A percentile compares a stretch with the other conserved stretches of the same genome.
phyloP scores from a whole-genome alignment of 2,888 invertebrate genomes.

The Lutraria lutraria region DNA sequence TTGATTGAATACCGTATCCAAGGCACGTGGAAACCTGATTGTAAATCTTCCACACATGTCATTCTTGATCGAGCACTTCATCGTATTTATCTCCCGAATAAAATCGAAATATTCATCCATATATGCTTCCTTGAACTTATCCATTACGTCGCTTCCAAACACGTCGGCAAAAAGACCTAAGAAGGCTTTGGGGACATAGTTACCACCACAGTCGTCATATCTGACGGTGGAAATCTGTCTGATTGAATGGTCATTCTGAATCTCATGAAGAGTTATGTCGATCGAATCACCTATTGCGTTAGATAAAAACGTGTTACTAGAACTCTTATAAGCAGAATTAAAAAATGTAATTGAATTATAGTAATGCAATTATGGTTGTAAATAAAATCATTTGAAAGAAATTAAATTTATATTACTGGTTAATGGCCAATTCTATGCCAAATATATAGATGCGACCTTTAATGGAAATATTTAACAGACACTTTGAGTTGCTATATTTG shows the following conservation, averaged over 20 bases:
- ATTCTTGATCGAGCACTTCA: slow-evolving; percentile 47
- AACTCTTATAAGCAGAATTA: neutral
- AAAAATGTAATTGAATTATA: neutral
- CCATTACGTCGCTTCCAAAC: slow-evolving; percentile 48
- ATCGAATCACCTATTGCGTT: slow-evolving; percentile 48
- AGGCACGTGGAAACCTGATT: slow-evolving; percentile 50
- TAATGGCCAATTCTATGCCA: too few species aligned
- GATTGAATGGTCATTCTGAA: slow-evolving; percentile 34
- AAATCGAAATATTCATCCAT: slow-evolving; percentile 54
- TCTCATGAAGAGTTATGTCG: slow-evolving; percentile 61
- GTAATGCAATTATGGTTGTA: too few species aligned
- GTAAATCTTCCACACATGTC: slow-evolving; percentile 46
- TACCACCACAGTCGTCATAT: slow-evolving; percentile 61
- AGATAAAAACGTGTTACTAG: too few species aligned
- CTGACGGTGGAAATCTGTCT: slow-evolving; percentile 55
- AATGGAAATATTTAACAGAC: too few species aligned
- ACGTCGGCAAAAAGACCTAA: slow-evolving; percentile 45
- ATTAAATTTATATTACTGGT: too few species aligned
- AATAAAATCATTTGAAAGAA: too few species aligned
- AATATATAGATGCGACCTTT: too few species aligned
- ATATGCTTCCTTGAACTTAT: slow-evolving; percentile 38
- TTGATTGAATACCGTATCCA: slow-evolving; percentile 3
- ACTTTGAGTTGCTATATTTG: too few species aligned
- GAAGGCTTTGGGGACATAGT: slow-evolving; percentile 56
- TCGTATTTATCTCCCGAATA: slow-evolving; percentile 51